Evolutionary conservation across 2,797 vertebrate genomes (phyloP).

Genomic region (Muscicapa striata): DNA sequence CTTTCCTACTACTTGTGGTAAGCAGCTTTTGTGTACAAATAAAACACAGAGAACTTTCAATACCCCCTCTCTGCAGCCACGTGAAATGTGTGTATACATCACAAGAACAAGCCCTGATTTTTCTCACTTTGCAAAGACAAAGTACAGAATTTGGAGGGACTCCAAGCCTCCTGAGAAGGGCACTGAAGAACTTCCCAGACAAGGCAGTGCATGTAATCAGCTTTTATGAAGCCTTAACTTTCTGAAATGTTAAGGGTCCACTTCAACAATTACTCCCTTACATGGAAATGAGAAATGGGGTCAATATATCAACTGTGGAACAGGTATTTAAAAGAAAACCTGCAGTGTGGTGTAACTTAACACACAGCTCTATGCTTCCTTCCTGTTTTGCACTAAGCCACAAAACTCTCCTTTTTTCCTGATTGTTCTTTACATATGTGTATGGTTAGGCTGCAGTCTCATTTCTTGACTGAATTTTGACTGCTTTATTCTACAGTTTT

Average conservation of each 20-base stretch:
- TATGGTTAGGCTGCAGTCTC: background rate
- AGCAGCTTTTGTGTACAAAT: conserved; percentile 1
- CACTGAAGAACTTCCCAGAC: background rate
- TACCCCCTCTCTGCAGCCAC: background rate
- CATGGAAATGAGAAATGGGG: background rate
- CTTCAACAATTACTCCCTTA: background rate
- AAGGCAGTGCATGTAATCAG: background rate
- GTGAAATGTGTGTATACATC: background rate
- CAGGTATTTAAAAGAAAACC: background rate
- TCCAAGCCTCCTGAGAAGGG: background rate
- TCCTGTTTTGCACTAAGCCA: conserved; percentile 37
- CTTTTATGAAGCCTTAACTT: background rate
- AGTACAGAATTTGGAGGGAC: background rate
- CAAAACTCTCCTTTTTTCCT: background rate
- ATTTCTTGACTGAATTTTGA: conserved; percentile 1
- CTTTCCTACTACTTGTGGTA: background rate
- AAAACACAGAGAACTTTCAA: background rate
- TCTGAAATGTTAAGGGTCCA: background rate
- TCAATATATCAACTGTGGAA: background rate
- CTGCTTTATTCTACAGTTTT: background rate
- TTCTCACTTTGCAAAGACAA: background rate
- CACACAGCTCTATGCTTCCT: background rate
- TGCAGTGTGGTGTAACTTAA: background rate
- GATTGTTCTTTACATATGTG: background rate
- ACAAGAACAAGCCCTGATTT: background rate